These are phyloP conservation scores for Spodoptera frugiperda DNA, from an alignment of 1,140 invertebrate genomes.

Conservation along the genomic window DNA sequence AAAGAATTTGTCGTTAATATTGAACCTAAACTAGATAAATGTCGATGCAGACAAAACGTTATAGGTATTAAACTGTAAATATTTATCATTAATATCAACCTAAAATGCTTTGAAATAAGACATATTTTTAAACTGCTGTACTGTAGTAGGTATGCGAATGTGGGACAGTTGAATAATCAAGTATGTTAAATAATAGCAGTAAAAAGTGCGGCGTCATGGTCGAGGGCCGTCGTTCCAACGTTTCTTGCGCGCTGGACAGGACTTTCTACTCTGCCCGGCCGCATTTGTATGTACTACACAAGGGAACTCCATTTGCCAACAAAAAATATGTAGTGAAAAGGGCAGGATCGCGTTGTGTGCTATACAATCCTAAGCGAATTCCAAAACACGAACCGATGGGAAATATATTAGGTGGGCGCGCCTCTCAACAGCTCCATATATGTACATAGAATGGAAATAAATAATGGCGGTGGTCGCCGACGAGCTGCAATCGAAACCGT, in stretches of 20 bases:
- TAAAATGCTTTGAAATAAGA: conserved; percentile 1
- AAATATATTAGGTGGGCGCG: conserved; percentile 47
- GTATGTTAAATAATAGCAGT: conserved; percentile 57
- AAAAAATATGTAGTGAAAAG: conserved; percentile 70
- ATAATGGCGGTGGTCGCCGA: conserved; percentile 27
- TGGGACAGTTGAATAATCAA: conserved; percentile 33
- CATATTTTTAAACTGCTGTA: neutral
- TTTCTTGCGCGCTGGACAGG: conserved; percentile 69
- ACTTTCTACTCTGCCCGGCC: conserved; percentile 69
- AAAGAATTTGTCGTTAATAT: too few relatives aligned
- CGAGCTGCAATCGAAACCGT: conserved; percentile 16
- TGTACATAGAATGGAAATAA: conserved; percentile 20
- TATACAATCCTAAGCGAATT: conserved; percentile 42
- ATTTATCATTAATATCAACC: too few relatives aligned
- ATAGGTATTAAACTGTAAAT: too few relatives aligned
- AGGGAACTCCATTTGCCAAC: conserved; percentile 75
- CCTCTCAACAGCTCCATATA: conserved; percentile 21
- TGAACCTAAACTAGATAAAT: too few relatives aligned
- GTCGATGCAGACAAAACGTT: too few relatives aligned
- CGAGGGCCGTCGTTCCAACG: conserved; percentile 49
- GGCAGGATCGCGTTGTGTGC: conserved; percentile 49
- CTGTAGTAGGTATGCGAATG: too few relatives aligned
- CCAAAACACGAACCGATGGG: conserved; percentile 36
- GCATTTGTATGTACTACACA: conserved; percentile 71
- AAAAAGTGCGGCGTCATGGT: conserved; percentile 69